Percentiles rank a stretch among this genome's conserved stretches.
Conservation (phyloP, 2,888 invertebrate genomes). For the Ochropleura leucogaster region DNA sequence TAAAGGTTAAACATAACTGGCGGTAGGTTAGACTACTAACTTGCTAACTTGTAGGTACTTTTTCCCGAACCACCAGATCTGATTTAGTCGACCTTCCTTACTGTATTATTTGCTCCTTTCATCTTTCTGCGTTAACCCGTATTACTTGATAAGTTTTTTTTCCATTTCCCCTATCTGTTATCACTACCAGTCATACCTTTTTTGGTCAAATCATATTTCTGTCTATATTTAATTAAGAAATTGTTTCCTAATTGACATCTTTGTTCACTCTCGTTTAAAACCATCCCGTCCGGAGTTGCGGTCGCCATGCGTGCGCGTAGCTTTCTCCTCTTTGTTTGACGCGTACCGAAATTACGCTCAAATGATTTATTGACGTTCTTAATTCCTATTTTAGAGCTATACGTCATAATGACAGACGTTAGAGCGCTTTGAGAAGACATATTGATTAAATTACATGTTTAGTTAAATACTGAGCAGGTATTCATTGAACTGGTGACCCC, state of each 20-base stretch:
- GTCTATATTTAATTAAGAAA: background rate
- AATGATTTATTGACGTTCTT: constrained; percentile 63
- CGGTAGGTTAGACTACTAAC: too few relatives aligned
- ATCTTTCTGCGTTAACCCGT: too few relatives aligned
- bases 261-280: constrained; percentile 31
- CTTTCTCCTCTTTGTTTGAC: constrained; percentile 74
- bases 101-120: too few relatives aligned
- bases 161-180: background rate
- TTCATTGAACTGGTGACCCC: background rate
- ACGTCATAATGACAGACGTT: constrained; percentile 1
- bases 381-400: constrained; percentile 42
- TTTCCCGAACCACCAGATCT: too few relatives aligned
- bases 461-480: background rate
- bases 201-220: background rate
- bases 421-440: background rate
- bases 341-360: constrained; percentile 64
- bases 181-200: background rate
- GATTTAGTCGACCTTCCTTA: too few relatives aligned
- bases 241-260: background rate
- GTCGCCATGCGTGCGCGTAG: constrained; percentile 60
- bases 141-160: too few relatives aligned
- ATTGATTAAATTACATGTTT: background rate
- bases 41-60: too few relatives aligned
- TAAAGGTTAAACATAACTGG: too few relatives aligned
- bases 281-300: constrained; percentile 55